These are phyloP conservation scores for Ptilorrhoa leucosticta DNA, from an alignment of 2,113 vertebrate species.

Conservation along the genomic window DNA sequence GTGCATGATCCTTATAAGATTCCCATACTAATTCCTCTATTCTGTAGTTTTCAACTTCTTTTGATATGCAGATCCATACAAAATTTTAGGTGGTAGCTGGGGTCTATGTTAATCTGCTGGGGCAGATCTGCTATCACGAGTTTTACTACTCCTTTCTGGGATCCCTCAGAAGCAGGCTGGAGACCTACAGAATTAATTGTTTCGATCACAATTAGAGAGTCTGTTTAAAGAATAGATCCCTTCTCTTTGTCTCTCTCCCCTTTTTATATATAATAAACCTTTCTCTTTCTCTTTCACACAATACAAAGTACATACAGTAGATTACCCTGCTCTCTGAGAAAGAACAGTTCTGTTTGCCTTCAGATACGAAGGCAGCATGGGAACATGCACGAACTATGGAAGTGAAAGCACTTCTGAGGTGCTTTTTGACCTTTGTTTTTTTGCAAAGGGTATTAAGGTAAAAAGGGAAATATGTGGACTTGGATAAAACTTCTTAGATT, in stretches of 20 bases:
- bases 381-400: not conserved
- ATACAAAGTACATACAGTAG: not conserved
- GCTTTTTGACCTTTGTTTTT: not conserved
- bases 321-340: not conserved
- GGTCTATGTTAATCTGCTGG: not conserved
- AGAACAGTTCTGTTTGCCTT: not conserved
- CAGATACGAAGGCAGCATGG: not conserved
- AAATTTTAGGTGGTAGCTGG: not conserved
- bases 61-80: not conserved
- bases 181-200: not conserved
- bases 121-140: not conserved
- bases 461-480: not conserved
- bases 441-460: not conserved
- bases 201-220: not conserved
- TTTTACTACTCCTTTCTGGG: not conserved
- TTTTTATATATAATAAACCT: not conserved
- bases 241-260: not conserved
- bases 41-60: not conserved
- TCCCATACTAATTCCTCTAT: not conserved
- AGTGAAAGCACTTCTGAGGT: not conserved
- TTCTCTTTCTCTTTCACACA: not conserved
- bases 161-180: not conserved
- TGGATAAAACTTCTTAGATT: conserved; percentile 27
- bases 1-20: accelerated
- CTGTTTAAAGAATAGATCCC: not conserved